These are phyloP conservation scores for Tribolium freemani DNA, from an alignment of 2,888 invertebrate species.

Conservation along the genomic window DNA sequence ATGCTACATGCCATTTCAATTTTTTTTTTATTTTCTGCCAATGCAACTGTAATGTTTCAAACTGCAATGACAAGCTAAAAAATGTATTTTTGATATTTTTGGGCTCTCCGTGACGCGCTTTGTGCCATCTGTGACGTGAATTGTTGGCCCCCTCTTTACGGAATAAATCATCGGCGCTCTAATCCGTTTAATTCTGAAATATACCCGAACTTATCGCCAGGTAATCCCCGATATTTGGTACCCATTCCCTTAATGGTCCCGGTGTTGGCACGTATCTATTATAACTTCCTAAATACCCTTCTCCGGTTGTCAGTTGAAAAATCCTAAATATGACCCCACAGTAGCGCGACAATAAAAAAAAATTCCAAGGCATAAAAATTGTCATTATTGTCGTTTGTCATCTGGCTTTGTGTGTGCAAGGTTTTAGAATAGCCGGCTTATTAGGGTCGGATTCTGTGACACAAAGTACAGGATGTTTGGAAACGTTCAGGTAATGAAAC, in stretches of 20 bases:
- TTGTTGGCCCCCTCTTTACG: neutral
- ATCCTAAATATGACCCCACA: constrained; percentile 52
- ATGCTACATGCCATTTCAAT: too few relatives aligned
- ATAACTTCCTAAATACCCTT: constrained; percentile 58
- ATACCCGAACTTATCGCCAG: constrained; percentile 57
- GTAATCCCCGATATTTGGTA: constrained; percentile 59
- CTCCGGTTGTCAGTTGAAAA: constrained; percentile 54
- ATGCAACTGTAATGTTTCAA: too few relatives aligned
- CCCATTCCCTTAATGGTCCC: constrained; percentile 54
- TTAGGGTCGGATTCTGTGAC: constrained; percentile 62
- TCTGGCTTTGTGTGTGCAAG: constrained; percentile 59
- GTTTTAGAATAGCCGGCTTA: constrained; percentile 61
- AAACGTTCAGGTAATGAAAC: constrained; percentile 60
- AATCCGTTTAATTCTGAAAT: constrained; percentile 58
- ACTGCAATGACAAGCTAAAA: too few relatives aligned
- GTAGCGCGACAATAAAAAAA: constrained; percentile 51
- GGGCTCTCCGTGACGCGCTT: neutral
- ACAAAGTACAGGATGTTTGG: constrained; percentile 66
- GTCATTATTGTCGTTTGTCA: constrained; percentile 64
- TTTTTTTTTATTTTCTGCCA: too few relatives aligned
- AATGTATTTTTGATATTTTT: neutral
- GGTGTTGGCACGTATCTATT: constrained; percentile 44
- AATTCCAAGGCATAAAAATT: constrained; percentile 60
- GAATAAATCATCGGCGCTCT: constrained; percentile 40
- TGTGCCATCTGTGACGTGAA: neutral